Evolutionary conservation across 2,797 vertebrate genomes (phyloP).

Genomic region (Hemitrygon akajei): DNA sequence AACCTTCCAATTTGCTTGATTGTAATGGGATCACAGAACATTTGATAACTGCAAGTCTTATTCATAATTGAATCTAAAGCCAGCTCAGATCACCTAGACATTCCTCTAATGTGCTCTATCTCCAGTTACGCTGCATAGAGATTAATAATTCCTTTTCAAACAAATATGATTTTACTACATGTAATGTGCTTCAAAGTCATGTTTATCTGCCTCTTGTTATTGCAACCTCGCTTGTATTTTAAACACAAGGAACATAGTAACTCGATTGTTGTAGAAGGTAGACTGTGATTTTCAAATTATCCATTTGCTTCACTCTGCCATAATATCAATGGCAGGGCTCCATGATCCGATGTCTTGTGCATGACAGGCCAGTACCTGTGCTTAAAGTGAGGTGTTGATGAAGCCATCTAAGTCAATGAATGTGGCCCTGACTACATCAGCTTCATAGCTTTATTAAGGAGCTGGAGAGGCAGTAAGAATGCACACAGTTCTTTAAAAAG

Average conservation of each 20-base stretch:
- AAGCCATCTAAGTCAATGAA: neutral
- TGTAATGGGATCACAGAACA: neutral
- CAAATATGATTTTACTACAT: neutral
- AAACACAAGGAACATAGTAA: neutral
- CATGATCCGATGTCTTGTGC: neutral
- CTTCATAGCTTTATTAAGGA: too few relatives aligned
- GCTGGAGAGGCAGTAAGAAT: too few relatives aligned
- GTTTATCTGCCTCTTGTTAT: neutral
- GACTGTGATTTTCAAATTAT: neutral
- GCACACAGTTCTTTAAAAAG: too few relatives aligned
- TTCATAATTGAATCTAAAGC: conserved; percentile 3
- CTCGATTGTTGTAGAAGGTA: neutral
- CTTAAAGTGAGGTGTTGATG: neutral
- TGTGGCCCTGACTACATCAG: too few relatives aligned
- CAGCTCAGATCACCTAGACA: neutral
- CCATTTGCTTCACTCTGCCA: neutral
- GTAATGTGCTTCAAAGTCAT: neutral
- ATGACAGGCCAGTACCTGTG: neutral
- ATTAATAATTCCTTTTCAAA: neutral
- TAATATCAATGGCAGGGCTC: neutral
- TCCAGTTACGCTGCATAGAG: too few relatives aligned
- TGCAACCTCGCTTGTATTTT: neutral
- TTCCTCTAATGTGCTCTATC: neutral
- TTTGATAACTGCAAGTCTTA: neutral
- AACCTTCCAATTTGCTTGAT: neutral